Evolutionary conservation across 2,797 vertebrate species (phyloP), one percentile per base, ranked within the genome.

Genomic region (Clarias laeviceps): DNA sequence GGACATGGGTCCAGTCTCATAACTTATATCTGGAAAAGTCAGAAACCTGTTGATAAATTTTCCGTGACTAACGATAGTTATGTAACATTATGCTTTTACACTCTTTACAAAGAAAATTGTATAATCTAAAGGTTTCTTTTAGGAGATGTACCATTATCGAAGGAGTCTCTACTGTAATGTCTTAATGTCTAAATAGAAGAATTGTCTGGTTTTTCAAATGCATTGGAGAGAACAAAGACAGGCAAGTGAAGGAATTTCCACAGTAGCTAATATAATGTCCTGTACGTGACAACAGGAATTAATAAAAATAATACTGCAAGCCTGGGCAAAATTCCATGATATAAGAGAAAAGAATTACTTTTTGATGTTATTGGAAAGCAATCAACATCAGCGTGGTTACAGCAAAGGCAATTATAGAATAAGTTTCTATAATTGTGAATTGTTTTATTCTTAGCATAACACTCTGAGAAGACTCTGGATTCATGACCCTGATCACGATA

Each of bases 321-420:
- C 15, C 27, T 8, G 9, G 22, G 45, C 45, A 54, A 74, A 45
- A 73, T 27, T 5, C 40, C 8, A 5, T 24, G 24, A 4, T 70
- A 14, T 70, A 27, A 73, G 5, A 50, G 12, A 14, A 17, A 50
- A 17, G 1, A 27, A 50, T 8, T 9, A 15, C 7, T 18, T 74
- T 74, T 54, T 74, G 45, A n/a, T 74, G 15, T 56, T 29, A 54
- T 50, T 73, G n/a, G 24, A 73, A 73, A 72, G 34, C 24, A 73
- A 73, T 27, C 5, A 45, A 24, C 37, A 45, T 24, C 9, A 24
- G 22, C 34, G 4, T 40, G 18, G n/a, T 69, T 3, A 40, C 8
- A 24, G 68, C 20, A 68, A 68, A 2, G 4, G 32, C 34, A 69
- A 24, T 8, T 69, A 8, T 70, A 37, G 34, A 40, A 22, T 37